Conservation (phyloP, 2,113 vertebrate genomes). For the Osmerus mordax region DNA sequence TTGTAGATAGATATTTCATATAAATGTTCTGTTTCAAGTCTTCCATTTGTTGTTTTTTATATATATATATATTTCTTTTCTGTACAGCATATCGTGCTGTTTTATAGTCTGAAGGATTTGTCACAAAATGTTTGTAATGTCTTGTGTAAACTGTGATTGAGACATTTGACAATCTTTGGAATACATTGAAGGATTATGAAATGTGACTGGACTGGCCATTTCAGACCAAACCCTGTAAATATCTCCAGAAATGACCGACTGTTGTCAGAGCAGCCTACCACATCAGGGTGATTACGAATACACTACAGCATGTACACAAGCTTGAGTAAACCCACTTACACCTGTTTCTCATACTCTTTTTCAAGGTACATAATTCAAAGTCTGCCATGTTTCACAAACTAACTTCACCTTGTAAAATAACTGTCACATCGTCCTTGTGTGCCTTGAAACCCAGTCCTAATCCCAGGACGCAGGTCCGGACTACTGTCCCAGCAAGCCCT, state of each 20-base stretch:
- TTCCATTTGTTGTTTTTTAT: slow-evolving; percentile 64
- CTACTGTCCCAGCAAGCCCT: too few species aligned
- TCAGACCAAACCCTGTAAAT: slow-evolving; percentile 48
- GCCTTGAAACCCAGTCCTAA: background rate
- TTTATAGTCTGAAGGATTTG: slow-evolving; percentile 35
- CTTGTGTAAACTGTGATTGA: slow-evolving; percentile 67
- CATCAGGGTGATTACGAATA: slow-evolving; percentile 22
- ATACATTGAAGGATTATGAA: slow-evolving; percentile 67
- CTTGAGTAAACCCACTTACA: background rate
- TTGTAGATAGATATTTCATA: slow-evolving; percentile 16
- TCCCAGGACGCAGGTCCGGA: background rate
- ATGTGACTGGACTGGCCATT: slow-evolving; percentile 42
- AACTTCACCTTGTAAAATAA: slow-evolving; percentile 19
- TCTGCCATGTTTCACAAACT: slow-evolving; percentile 27
- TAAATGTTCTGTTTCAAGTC: slow-evolving; percentile 57
- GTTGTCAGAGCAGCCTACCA: slow-evolving; percentile 41
- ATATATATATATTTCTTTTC: slow-evolving; percentile 38
- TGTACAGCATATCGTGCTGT: slow-evolving; percentile 33
- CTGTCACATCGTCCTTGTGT: slow-evolving; percentile 42
- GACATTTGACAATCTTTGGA: slow-evolving; percentile 72
- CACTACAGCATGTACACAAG: slow-evolving; percentile 26
- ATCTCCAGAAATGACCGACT: slow-evolving; percentile 41
- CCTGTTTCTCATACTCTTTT: slow-evolving; percentile 10
- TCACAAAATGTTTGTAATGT: slow-evolving; percentile 28
- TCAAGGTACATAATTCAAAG: slow-evolving; percentile 2